These are phyloP conservation scores for Diloba caeruleocephala DNA, from an alignment of 2,888 invertebrate species.

Conservation along the genomic window DNA sequence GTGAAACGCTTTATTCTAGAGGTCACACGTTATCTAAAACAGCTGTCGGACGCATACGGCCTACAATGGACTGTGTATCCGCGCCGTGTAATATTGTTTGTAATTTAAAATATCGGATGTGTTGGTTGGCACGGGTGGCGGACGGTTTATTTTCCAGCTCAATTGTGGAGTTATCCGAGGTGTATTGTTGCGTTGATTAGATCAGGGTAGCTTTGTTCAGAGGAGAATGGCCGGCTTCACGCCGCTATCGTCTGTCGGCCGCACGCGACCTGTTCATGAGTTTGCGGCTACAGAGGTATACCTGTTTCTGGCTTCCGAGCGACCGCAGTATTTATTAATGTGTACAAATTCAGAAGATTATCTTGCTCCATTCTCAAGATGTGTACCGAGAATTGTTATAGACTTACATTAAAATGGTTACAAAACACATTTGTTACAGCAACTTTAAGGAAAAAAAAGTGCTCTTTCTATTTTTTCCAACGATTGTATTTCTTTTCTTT, in stretches of 20 bases:
- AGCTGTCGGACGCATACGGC: slow-evolving; percentile 83
- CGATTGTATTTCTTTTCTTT: slow-evolving; percentile 25
- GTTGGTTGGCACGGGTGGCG: slow-evolving; percentile 69
- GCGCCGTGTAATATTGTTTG: slow-evolving; percentile 83
- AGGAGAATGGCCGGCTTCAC: slow-evolving; percentile 74
- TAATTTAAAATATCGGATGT: slow-evolving; percentile 85
- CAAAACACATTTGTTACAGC: not conserved
- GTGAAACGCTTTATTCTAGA: slow-evolving; percentile 77
- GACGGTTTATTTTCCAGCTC: slow-evolving; percentile 79
- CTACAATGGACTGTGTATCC: slow-evolving; percentile 83
- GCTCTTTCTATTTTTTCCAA: slow-evolving; percentile 4
- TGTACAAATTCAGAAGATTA: slow-evolving; percentile 46
- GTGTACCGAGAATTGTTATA: not conserved
- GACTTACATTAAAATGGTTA: not conserved
- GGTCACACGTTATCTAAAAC: slow-evolving; percentile 87
- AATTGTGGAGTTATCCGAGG: slow-evolving; percentile 79
- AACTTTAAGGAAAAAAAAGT: slow-evolving; percentile 5
- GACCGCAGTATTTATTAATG: slow-evolving; percentile 60
- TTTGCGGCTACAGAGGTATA: slow-evolving; percentile 64
- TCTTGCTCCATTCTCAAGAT: slow-evolving; percentile 21
- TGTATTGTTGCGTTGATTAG: slow-evolving; percentile 88
- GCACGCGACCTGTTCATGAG: slow-evolving; percentile 72
- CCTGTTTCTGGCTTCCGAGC: slow-evolving; percentile 56
- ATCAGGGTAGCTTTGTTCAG: slow-evolving; percentile 84
- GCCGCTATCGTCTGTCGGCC: slow-evolving; percentile 72